phyloP scores from a whole-genome alignment of 2,888 invertebrate species.

The Drosophila mimica region DNA sequence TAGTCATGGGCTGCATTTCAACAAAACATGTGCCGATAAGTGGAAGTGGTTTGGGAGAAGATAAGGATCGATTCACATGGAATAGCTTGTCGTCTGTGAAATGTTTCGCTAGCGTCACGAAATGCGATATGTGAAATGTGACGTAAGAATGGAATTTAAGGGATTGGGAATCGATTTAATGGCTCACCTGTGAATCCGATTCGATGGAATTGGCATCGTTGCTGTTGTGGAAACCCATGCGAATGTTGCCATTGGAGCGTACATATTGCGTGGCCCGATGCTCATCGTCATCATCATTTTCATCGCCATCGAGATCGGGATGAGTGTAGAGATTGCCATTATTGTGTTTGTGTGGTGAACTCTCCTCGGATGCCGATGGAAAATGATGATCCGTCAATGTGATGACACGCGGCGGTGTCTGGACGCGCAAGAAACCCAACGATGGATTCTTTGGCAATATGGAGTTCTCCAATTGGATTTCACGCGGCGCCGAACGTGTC shows the following conservation, averaged over 20 bases:
- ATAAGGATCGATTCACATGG: constrained; percentile 26
- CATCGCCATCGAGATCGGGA: constrained; percentile 65
- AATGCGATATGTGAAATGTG: constrained; percentile 32
- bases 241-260: constrained; percentile 73
- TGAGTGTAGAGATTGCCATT: constrained; percentile 62
- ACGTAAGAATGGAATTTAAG: constrained; percentile 36
- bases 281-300: constrained; percentile 65
- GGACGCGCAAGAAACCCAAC: constrained; percentile 90
- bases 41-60: constrained; percentile 20
- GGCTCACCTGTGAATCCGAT: constrained; percentile 82
- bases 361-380: constrained; percentile 88
- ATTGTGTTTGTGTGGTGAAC: constrained; percentile 71
- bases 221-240: constrained; percentile 80
- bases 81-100: constrained; percentile 17
- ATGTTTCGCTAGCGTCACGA: constrained; percentile 32
- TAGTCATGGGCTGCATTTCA: constrained; percentile 50
- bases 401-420: constrained; percentile 95
- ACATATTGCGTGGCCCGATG: constrained; percentile 80
- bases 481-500: constrained; percentile 93
- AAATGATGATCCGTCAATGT: constrained; percentile 94
- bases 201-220: constrained; percentile 82
- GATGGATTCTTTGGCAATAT: constrained; percentile 88
- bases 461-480: constrained; percentile 94
- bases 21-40: constrained; percentile 36
- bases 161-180: background rate